Evolutionary conservation across 1,140 invertebrate species (phyloP), one percentile per base, ranked within the genome.

Genomic region (Pseudoatta argentina): DNA sequence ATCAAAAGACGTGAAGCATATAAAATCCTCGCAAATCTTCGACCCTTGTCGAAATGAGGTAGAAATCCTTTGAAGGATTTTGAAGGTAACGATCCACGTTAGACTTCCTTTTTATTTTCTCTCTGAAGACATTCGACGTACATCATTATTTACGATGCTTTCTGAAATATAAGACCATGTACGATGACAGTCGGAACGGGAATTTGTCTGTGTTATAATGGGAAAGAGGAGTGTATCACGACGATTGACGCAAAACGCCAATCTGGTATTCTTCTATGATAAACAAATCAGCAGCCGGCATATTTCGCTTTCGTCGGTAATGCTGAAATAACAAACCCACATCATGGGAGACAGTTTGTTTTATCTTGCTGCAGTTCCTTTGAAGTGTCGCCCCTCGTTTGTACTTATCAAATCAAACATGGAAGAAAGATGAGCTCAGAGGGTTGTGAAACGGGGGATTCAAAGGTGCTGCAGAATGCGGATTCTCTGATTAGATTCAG

Each of bases 311-410:
- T 91, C 86, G 85, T 67, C 67, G 85, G 72, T 92, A 92, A 93
- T 92, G 79, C 88, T 91, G 71, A 91, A 92, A 91, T 91, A 93
- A 92, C 91, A 92, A 92, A 91, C 87, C 87, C 72, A 69, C 57
- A 83, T 78, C 63, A 87, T 83, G 75, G 69, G 69, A 89, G 79
- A 86, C 82, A 86, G 88, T 92, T 92, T 91, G 64, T 92, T 91
- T 90, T 85, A 81, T 72, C 61, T 71, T 51, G 66, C 78, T 51
- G 66, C 78, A 44, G 86, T 69, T 63, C 85, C 91, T 92, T 92
- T 93, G 92, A 93, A 92, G 87, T 88, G 85, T 91, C 87, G 44
- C 81, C 48, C 75, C 67, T 83, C 86, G 86, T 89, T 89, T 87
- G 61, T 87, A 66, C 78, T 79, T 83, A 81, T 78, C 75, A 63